Base-by-base conservation (phyloP, 2,113 vertebrate genomes). In the Pseudorectes ferrugineus region DNA sequence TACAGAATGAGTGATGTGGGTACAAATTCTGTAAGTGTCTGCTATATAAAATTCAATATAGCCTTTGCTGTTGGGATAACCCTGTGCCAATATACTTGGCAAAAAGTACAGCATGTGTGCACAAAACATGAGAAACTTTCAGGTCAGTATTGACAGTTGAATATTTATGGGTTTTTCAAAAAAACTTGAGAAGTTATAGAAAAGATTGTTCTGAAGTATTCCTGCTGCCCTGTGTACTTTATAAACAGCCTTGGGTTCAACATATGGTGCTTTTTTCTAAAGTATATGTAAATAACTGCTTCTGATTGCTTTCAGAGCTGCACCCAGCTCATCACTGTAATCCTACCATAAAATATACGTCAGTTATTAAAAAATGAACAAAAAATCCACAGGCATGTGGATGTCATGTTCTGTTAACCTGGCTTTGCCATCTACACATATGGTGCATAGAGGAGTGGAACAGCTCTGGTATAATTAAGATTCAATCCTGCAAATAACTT, bases 1-100 rank as follows among this genome's bases (percentile, higher is more conserved):
- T 94, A 91, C 63, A 86, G 66, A 91, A 81, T 95, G 92, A 96
- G 75, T 96, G 94, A 95, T 96, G 96, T 97, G 96, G 96, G 95
- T 97, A 93, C 72, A 86, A 92, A 93, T 77, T 89, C 63, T 95
- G 75, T 76, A 62, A 88, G 78, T 71, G 42, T 88, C 67, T 95
- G 68, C 83, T 74, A 36, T 43, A 86, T 86, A 93, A 91, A 95
- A 94, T 86, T 77, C 88, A 94, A 78, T 86, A 43, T 91, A 86
- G 83, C 3, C 38, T 88, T 90, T 94, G 31, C 85, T 86, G 67
- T 63, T 86, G 65, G 65, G 72, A 80, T 86, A 84, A 85, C 86
- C 40, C 5, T 70, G 38, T 88, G 71, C 75, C 93, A 96, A 83
- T 70, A 68, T 33, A 49, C 19, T 93, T 71, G 43, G 72, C 55